A percentile compares a stretch with the other conserved stretches of the same genome.
phyloP scores from a whole-genome alignment of 2,888 invertebrate genomes.

The Dendrolimus houi region DNA sequence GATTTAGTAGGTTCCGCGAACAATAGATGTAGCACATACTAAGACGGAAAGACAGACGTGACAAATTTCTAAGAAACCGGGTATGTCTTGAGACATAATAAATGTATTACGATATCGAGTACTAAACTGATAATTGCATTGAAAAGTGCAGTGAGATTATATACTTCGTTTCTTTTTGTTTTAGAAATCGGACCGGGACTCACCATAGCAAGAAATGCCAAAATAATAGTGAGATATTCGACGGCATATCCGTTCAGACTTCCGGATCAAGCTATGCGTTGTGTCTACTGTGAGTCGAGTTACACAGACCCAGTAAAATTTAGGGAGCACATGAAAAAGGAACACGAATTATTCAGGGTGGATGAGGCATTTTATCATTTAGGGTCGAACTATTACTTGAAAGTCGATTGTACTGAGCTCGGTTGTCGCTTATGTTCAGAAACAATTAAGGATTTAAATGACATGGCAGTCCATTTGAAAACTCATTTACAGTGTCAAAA shows the following conservation, averaged over 20 bases:
- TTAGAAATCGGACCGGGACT: constrained; percentile 27
- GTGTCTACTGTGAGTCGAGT: constrained; percentile 29
- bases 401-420: constrained; percentile 19
- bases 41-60: too few species aligned
- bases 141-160: too few species aligned
- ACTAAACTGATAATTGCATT: too few species aligned
- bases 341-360: constrained; percentile 17
- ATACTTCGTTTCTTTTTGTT: constrained; percentile 30
- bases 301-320: constrained; percentile 25
- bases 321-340: constrained; percentile 22
- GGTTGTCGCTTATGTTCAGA: constrained; percentile 25
- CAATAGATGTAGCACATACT: too few species aligned
- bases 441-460: constrained; percentile 18
- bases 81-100: too few species aligned
- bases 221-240: constrained; percentile 25
- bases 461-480: constrained; percentile 25
- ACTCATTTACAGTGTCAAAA: constrained; percentile 14
- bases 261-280: constrained; percentile 21
- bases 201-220: constrained; percentile 30
- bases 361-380: constrained; percentile 14
- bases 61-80: too few species aligned
- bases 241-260: constrained; percentile 39
- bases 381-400: constrained; percentile 12
- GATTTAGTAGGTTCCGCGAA: too few species aligned
- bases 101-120: too few species aligned